These are phyloP conservation scores for Mionectes macconnelli DNA, from an alignment of 2,113 vertebrate species.

Conservation along the genomic window DNA sequence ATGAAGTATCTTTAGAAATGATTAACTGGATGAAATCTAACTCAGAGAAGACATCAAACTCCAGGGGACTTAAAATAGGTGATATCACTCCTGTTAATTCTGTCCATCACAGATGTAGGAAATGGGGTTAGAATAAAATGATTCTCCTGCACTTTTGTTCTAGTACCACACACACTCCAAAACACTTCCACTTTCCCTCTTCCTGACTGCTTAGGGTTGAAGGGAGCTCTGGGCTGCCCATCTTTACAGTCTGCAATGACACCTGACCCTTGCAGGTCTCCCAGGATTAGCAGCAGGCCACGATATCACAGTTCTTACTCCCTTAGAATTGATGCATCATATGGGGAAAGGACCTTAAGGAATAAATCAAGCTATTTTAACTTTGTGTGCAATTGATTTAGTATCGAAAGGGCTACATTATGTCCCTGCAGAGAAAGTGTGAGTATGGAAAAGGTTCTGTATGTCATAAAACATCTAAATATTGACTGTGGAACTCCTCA, in stretches of 20 bases:
- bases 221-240: background rate
- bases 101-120: background rate
- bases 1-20: background rate
- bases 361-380: conserved; percentile 44
- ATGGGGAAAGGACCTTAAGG: conserved; percentile 12
- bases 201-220: background rate
- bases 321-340: background rate
- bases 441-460: background rate
- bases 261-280: background rate
- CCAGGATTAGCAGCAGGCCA: background rate
- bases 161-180: background rate
- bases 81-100: background rate
- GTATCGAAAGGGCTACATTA: conserved; percentile 35
- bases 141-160: background rate
- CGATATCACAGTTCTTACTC: background rate
- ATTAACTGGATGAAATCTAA: background rate
- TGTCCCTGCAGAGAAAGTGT: conserved; percentile 30
- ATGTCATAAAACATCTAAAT: conserved; percentile 21
- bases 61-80: background rate
- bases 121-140: background rate
- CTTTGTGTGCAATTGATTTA: conserved; percentile 36
- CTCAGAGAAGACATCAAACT: background rate
- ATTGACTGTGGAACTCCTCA: conserved; percentile 39
- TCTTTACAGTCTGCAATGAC: background rate
- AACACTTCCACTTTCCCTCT: background rate